Conservation (phyloP, 1,140 invertebrate species). For the Archegozetes longisetosus region DNA sequence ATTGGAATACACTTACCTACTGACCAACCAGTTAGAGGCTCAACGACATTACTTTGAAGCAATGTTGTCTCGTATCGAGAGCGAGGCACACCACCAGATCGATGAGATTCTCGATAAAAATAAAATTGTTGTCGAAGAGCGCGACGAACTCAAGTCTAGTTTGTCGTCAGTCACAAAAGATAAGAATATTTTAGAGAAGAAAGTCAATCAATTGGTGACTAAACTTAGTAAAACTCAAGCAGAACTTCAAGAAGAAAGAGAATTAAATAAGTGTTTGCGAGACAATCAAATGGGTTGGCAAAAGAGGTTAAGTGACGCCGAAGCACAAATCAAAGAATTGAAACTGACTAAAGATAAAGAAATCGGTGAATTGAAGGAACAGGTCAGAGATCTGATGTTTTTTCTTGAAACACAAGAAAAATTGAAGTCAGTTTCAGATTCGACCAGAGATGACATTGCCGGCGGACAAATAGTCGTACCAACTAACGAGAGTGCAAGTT, state of each 20-base stretch:
- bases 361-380: constrained; percentile 66
- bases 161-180: constrained; percentile 19
- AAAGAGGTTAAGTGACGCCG: constrained; percentile 43
- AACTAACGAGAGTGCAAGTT: background rate
- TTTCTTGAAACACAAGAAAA: constrained; percentile 69
- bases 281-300: constrained; percentile 63
- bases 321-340: constrained; percentile 41
- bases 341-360: constrained; percentile 45
- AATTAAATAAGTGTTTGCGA: constrained; percentile 44
- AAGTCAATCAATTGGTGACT: constrained; percentile 17
- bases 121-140: constrained; percentile 20
- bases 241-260: constrained; percentile 22
- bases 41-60: constrained; percentile 87
- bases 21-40: constrained; percentile 91
- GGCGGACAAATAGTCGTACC: constrained; percentile 45
- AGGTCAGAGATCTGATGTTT: constrained; percentile 89
- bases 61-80: constrained; percentile 45
- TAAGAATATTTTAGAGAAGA: constrained; percentile 22
- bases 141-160: constrained; percentile 18
- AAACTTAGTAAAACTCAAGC: constrained; percentile 16
- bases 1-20: constrained; percentile 73
- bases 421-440: constrained; percentile 26
- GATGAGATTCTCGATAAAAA: constrained; percentile 23
- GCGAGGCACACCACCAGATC: constrained; percentile 24
- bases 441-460: constrained; percentile 43